Conservation (phyloP, 2,797 vertebrate species). For the Mormyrops boulengeri region DNA sequence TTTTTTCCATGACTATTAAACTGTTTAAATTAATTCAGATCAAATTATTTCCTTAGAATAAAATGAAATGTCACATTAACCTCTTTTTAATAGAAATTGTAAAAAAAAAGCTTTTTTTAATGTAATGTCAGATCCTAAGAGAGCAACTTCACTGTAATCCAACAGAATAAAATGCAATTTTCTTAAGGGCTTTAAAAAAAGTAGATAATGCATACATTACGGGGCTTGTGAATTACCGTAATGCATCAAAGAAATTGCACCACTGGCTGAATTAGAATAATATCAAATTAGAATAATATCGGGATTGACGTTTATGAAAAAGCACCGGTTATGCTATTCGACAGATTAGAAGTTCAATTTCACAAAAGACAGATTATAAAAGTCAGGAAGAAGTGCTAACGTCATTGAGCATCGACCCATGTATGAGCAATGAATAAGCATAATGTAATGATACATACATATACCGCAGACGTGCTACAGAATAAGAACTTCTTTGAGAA, state of each 20-base stretch:
- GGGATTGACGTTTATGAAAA: not conserved
- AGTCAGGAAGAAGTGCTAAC: not conserved
- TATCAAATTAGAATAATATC: not conserved
- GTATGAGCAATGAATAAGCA: not conserved
- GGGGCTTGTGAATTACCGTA: not conserved
- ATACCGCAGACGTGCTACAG: not conserved
- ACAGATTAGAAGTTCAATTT: not conserved
- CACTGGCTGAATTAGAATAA: not conserved
- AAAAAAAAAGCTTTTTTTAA: not conserved
- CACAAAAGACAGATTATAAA: not conserved
- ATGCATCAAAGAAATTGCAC: not conserved
- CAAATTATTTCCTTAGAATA: not conserved
- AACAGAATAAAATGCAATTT: not conserved
- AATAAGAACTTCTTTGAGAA: not conserved
- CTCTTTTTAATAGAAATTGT: not conserved
- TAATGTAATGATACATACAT: not conserved
- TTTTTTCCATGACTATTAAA: not conserved
- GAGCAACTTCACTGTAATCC: not conserved
- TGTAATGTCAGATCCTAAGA: not conserved
- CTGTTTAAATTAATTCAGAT: not conserved
- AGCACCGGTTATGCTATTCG: not conserved
- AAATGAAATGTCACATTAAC: not conserved
- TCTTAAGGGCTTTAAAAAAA: not conserved
- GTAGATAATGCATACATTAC: not conserved
- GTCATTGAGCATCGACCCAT: not conserved